A percentile compares a stretch with the other conserved stretches of the same genome.
Conservation (phyloP, 2,113 vertebrate genomes). For the Chionodraco myersi region DNA sequence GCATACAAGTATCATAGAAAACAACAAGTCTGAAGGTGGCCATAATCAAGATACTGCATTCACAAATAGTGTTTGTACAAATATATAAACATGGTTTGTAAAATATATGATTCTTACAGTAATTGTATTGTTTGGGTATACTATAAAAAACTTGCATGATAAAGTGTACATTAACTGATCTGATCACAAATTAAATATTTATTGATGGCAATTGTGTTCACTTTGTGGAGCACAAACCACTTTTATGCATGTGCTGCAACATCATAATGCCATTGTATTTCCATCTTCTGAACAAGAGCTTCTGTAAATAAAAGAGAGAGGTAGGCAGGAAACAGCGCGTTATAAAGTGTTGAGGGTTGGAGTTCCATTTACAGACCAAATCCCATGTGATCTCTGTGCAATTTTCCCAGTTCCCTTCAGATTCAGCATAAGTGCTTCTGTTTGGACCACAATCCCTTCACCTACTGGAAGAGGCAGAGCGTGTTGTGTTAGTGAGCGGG, state of each 20-base stretch:
- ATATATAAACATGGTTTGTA: neutral
- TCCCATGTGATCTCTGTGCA: conserved; percentile 43
- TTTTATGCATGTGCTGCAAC: conserved; percentile 9
- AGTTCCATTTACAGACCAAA: conserved; percentile 53
- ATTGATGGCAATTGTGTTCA: conserved; percentile 8
- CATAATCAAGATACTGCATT: neutral
- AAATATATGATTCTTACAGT: neutral
- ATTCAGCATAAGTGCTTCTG: conserved; percentile 46
- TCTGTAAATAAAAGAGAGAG: conserved; percentile 1
- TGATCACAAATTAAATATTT: conserved; percentile 20
- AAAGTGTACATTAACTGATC: conserved; percentile 3
- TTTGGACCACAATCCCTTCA: conserved; percentile 42
- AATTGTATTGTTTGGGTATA: neutral
- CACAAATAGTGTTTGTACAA: neutral
- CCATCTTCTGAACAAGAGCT: neutral
- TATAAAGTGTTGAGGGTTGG: conserved; percentile 24
- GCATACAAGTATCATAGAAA: neutral
- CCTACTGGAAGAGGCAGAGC: conserved; percentile 5
- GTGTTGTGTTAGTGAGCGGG: neutral
- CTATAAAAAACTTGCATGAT: conserved; percentile 13
- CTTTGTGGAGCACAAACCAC: conserved; percentile 31
- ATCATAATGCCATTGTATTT: neutral
- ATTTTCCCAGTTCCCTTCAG: conserved; percentile 46
- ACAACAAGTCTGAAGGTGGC: neutral
- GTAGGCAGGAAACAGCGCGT: neutral